phyloP scores from a whole-genome alignment of 1,140 invertebrate genomes.

The Tenebrio molitor region DNA sequence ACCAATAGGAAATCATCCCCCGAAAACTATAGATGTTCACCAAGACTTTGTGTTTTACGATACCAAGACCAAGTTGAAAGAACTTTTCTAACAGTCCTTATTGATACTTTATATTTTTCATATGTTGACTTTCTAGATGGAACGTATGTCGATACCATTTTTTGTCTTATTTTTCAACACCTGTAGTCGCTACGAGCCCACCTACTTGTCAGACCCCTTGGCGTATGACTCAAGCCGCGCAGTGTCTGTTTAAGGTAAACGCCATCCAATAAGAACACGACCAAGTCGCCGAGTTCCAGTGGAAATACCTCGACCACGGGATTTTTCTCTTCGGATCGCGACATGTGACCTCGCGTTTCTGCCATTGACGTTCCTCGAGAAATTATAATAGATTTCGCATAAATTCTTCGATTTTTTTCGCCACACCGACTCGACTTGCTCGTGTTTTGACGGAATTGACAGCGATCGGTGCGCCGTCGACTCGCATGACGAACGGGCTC shows the following conservation, averaged over 20 bases:
- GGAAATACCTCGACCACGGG: neutral
- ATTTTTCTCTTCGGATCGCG: neutral
- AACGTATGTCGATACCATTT: too few relatives aligned
- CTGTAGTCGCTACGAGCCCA: too few relatives aligned
- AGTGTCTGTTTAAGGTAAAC: constrained; percentile 41
- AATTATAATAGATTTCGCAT: constrained; percentile 26
- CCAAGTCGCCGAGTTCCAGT: neutral
- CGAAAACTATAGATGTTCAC: too few relatives aligned
- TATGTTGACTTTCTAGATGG: too few relatives aligned
- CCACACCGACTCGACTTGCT: neutral
- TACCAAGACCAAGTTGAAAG: too few relatives aligned
- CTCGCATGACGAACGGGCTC: neutral
- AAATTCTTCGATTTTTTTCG: constrained; percentile 23
- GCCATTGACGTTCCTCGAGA: constrained; percentile 17
- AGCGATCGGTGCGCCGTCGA: neutral
- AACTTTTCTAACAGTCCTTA: too few relatives aligned
- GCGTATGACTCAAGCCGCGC: constrained; percentile 49
- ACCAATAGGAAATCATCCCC: too few relatives aligned
- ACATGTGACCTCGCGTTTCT: constrained; percentile 15
- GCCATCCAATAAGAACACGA: constrained; percentile 14
- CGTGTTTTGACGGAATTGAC: neutral
- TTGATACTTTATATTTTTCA: too few relatives aligned
- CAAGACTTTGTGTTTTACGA: too few relatives aligned
- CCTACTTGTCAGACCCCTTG: neutral
- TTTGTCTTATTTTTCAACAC: too few relatives aligned